A percentile compares a stretch with the other conserved stretches of the same genome.
Evolutionary conservation across 2,113 vertebrate species (phyloP).

Genomic region (Ophiodon elongatus): DNA sequence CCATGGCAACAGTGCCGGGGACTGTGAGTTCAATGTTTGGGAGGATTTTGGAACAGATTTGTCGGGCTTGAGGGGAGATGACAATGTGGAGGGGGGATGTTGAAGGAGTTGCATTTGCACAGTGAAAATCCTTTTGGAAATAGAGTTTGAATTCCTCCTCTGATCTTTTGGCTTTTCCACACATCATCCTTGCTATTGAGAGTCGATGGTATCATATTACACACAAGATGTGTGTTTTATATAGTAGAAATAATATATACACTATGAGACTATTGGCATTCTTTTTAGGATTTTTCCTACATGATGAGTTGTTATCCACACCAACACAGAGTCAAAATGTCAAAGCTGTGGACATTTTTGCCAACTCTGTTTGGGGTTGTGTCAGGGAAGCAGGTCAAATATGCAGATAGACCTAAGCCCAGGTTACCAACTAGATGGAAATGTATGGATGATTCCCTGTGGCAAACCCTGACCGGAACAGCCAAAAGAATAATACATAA

Average conservation of each 20-base stretch:
- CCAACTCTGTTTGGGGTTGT: slow-evolving; percentile 20
- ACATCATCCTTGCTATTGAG: slow-evolving; percentile 10
- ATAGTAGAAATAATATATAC: background rate
- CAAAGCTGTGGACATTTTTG: slow-evolving; percentile 28
- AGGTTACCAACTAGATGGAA: background rate
- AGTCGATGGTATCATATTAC: background rate
- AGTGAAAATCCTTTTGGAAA: slow-evolving; percentile 60
- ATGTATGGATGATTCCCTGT: no score
- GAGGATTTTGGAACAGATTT: slow-evolving; percentile 72
- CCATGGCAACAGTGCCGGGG: slow-evolving; percentile 72
- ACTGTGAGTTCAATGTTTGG: slow-evolving; percentile 62
- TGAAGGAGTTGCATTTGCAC: slow-evolving; percentile 55
- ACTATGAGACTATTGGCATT: background rate
- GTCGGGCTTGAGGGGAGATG: slow-evolving; percentile 61
- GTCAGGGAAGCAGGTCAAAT: background rate
- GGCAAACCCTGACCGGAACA: background rate
- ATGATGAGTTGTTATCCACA: slow-evolving; percentile 18
- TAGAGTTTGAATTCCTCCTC: slow-evolving; percentile 53
- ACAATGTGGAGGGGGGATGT: slow-evolving; percentile 39
- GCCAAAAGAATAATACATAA: background rate
- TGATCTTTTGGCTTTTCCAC: slow-evolving; percentile 54
- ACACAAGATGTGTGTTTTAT: slow-evolving; percentile 13
- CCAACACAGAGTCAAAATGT: slow-evolving; percentile 33
- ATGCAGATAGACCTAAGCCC: background rate
- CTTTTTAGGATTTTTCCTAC: background rate